Evolutionary conservation across 2,113 vertebrate species (phyloP).

Genomic region (Poecile atricapillus): DNA sequence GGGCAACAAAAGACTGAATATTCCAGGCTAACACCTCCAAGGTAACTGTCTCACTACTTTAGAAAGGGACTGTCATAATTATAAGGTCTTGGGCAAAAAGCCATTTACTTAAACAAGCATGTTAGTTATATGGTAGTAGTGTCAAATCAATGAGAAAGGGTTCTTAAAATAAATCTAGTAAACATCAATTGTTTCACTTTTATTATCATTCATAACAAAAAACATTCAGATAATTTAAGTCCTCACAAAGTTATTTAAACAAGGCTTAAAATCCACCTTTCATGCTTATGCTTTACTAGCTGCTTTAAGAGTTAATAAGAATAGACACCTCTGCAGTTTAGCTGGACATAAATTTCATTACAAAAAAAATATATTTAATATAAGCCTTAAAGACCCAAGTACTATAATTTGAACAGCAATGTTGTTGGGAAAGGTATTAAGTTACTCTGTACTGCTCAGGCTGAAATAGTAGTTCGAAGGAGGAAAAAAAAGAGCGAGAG

Average conservation of each 20-base stretch:
- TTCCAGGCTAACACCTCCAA: background rate
- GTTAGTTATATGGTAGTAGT: background rate
- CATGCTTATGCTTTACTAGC: background rate
- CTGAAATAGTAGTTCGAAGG: conserved; percentile 38
- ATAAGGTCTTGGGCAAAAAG: background rate
- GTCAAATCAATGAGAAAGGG: background rate
- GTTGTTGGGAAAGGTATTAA: conserved; percentile 42
- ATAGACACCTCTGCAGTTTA: background rate
- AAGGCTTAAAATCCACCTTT: background rate
- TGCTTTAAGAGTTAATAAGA: background rate
- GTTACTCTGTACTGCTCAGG: conserved; percentile 15
- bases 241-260: background rate
- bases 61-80: background rate
- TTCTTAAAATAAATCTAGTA: background rate
- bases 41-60: background rate
- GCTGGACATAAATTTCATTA: background rate
- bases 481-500: background rate
- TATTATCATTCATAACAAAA: background rate
- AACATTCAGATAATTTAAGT: background rate
- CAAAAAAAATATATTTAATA: background rate
- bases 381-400: conserved; percentile 10
- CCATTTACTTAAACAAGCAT: background rate
- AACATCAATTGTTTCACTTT: background rate
- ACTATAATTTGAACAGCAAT: conserved; percentile 54
- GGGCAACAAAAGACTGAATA: background rate